Conservation (phyloP, 2,113 vertebrate genomes). For the Bothrops jararaca region DNA sequence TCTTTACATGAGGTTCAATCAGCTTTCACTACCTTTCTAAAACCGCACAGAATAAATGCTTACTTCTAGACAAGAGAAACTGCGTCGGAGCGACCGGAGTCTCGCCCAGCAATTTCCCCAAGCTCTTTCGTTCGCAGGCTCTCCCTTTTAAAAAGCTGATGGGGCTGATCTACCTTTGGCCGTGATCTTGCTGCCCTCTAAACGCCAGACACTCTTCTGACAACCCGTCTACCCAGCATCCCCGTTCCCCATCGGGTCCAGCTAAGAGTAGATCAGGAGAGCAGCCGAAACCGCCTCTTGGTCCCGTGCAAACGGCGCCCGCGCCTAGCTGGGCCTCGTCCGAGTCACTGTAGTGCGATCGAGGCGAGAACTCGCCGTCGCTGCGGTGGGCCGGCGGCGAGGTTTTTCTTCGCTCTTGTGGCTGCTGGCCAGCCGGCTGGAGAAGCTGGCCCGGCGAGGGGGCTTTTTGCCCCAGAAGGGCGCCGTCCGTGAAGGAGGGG, state of each 20-base stretch:
- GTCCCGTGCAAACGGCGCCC: background rate
- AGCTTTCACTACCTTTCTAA: background rate
- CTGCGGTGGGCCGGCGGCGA: slow-evolving; percentile 89
- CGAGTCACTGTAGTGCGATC: slow-evolving; percentile 96
- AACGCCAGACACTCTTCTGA: background rate
- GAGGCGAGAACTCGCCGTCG: slow-evolving; percentile 94
- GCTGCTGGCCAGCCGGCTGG: slow-evolving; percentile 53
- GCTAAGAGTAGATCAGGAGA: background rate
- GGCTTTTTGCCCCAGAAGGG: slow-evolving; percentile 76
- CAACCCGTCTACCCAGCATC: background rate
- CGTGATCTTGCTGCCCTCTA: background rate
- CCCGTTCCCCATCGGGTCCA: background rate
- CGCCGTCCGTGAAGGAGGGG: slow-evolving; percentile 73
- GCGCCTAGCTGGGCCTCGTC: slow-evolving; percentile 81
- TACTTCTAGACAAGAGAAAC: background rate
- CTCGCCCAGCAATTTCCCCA: background rate
- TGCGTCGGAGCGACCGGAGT: background rate
- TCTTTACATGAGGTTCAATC: background rate
- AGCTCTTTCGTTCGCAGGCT: background rate
- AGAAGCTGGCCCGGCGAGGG: slow-evolving; percentile 68
- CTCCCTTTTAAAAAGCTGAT: background rate
- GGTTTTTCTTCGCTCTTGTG: slow-evolving; percentile 76
- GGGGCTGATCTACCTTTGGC: background rate
- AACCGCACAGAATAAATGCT: background rate
- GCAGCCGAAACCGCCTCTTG: background rate